Percentiles rank a stretch among this genome's conserved stretches.
Evolutionary conservation across 2,113 vertebrate genomes (phyloP).

Genomic region (Pseudorasbora parva): DNA sequence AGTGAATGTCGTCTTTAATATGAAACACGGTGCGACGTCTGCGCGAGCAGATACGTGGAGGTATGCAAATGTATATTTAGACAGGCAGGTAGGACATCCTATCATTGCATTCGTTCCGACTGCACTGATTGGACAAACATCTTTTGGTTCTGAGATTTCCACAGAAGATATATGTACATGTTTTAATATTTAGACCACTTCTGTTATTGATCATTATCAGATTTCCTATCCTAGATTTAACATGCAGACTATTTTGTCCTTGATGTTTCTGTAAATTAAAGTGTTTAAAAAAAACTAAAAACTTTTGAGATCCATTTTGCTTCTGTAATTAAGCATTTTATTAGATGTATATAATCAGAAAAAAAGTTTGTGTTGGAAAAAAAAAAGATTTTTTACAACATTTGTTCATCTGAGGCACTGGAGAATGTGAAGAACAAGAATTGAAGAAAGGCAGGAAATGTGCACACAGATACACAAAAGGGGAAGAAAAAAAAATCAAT

Average conservation of each 20-base stretch:
- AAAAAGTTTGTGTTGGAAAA: conserved; percentile 28
- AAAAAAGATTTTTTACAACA: conserved; percentile 41
- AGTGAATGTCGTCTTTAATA: too few relatives aligned
- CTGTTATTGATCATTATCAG: too few relatives aligned
- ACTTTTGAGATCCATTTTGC: neutral
- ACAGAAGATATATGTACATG: too few relatives aligned
- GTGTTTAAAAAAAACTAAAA: neutral
- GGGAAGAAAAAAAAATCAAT: conserved; percentile 29
- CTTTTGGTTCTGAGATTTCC: too few relatives aligned
- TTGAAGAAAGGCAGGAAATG: conserved; percentile 1
- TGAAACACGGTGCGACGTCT: too few relatives aligned
- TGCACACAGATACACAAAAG: conserved; percentile 24
- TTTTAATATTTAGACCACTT: too few relatives aligned
- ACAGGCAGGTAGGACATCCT: too few relatives aligned
- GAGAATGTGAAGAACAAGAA: neutral
- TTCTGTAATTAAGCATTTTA: conserved; percentile 46
- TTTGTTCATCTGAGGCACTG: conserved; percentile 33
- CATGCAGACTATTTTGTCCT: neutral
- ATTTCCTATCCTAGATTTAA: too few relatives aligned
- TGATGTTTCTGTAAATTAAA: conserved; percentile 16
- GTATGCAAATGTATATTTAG: too few relatives aligned
- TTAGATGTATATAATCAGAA: conserved; percentile 33
- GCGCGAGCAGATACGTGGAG: too few relatives aligned
- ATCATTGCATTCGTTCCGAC: too few relatives aligned
- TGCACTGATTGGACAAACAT: too few relatives aligned